Base-by-base conservation (phyloP, 2,888 invertebrate genomes). In the Willowsia nigromaculata region DNA sequence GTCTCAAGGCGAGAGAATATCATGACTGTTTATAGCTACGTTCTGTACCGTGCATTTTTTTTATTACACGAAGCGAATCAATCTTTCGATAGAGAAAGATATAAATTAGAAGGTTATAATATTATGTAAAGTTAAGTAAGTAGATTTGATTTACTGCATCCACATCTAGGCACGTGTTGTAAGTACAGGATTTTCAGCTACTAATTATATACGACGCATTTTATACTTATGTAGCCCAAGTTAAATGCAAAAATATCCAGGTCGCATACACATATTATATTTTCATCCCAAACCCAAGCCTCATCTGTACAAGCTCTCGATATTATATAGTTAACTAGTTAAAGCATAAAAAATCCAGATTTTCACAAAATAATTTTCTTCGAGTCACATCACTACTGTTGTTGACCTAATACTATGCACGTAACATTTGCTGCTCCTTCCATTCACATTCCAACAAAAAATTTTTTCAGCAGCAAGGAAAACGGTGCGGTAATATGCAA, bases 81-180 rank as follows among this genome's bases (percentile, higher is more conserved):
- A 65, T 33, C 30, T n/a, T 68, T 18, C 30, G 18, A 30, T 33
- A 2, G n/a, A 5, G 33, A 33, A 33, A 13, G 13, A 18, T 22
- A 40, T 68, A 30, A 40, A 68, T 65, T 25, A 50, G 50, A 9
- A 50, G 13, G 47, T 5, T 40, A 40, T 40, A 40, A 18, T 9
- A 43, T 13, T 3, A 13, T 13, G 50, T 6, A 18, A 11, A 1
- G 50, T 50, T 50, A 50, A 50, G 50, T 50, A 59, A 68, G 65
- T 33, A 33, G n/a, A 37, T 68, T 18, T 68, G 68, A 68, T 68
- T 68, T 65, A 65, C 37, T 30, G 37, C 37, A 85, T 74, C 59
- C 74, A 74, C 74, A 27, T 27, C 25, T n/a, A 22, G 59, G 59
- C 85, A 74, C 71, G 59, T 85, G 84, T 71, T 71, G 15, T 18